Conservation (phyloP, 2,888 invertebrate species). For the Rhagophthalmus giganteus region DNA sequence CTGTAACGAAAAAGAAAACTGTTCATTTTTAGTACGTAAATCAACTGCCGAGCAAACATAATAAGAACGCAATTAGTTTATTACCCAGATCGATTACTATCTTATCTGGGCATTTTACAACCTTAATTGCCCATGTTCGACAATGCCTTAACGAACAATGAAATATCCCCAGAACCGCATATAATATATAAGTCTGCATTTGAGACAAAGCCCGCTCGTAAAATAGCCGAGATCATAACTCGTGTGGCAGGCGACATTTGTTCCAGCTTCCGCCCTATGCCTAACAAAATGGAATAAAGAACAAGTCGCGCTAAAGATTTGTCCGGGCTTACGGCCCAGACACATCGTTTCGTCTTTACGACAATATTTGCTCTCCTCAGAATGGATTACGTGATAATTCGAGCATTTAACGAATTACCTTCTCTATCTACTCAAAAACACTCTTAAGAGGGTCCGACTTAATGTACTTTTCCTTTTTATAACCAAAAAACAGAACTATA, state of each 20-base stretch:
- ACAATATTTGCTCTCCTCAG: slow-evolving; percentile 9
- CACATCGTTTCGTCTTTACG: slow-evolving; percentile 10
- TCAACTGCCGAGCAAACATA: slow-evolving; percentile 24
- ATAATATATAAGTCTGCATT: slow-evolving; percentile 21
- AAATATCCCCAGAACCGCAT: slow-evolving; percentile 23
- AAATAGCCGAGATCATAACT: slow-evolving; percentile 37
- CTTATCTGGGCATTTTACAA: slow-evolving; percentile 37
- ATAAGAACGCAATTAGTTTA: slow-evolving; percentile 39
- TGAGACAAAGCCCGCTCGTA: slow-evolving; percentile 29
- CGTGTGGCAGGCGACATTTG: slow-evolving; percentile 37
- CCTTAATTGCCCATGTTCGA: slow-evolving; percentile 40
- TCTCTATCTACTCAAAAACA: neutral
- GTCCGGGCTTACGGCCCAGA: slow-evolving; percentile 5
- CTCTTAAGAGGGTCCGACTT: too few relatives aligned
- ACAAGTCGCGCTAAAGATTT: slow-evolving; percentile 25
- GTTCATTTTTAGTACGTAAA: slow-evolving; percentile 3
- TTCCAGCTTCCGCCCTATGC: slow-evolving; percentile 35
- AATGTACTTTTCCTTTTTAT: too few relatives aligned
- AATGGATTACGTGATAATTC: slow-evolving; percentile 24
- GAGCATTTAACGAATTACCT: slow-evolving; percentile 18
- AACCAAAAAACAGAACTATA: too few relatives aligned
- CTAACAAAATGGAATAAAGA: slow-evolving; percentile 32
- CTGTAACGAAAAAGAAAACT: slow-evolving; percentile 45
- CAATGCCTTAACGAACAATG: slow-evolving; percentile 36
- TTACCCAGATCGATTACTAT: slow-evolving; percentile 39